These are phyloP conservation scores for Peromyscus melanophrys DNA, from an alignment of 2,797 vertebrate species.

Conservation along the genomic window DNA sequence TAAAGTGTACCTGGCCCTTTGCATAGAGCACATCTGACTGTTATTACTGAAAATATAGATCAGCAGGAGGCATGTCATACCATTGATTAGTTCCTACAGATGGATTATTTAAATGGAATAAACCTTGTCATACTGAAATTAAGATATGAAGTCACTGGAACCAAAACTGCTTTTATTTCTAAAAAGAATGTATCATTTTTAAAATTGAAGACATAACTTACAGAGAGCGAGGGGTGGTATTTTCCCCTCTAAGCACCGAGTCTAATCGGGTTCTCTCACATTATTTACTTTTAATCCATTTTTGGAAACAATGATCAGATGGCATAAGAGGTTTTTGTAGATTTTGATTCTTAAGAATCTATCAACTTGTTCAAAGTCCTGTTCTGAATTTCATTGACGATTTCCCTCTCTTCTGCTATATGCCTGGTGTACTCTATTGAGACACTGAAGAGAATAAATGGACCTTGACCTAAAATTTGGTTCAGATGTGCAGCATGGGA, in stretches of 20 bases:
- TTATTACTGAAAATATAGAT: not conserved
- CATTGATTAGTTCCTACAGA: not conserved
- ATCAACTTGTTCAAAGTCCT: not conserved
- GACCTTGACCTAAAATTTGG: not conserved
- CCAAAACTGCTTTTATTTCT: constrained; percentile 1
- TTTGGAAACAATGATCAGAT: constrained; percentile 4
- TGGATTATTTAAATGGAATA: not conserved
- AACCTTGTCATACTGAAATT: not conserved
- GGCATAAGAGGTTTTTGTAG: not conserved
- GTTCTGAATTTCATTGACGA: not conserved
- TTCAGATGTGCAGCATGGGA: not conserved
- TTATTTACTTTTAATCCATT: constrained; percentile 6
- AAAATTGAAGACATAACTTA: not conserved
- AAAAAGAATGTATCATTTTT: not conserved
- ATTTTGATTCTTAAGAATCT: constrained; percentile 7
- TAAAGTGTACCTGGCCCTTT: not conserved
- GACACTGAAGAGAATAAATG: not conserved
- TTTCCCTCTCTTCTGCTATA: not conserved
- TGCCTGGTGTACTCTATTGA: not conserved
- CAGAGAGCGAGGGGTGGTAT: not conserved
- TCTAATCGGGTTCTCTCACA: not conserved
- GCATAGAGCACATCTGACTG: not conserved
- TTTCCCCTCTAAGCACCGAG: not conserved
- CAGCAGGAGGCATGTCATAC: not conserved
- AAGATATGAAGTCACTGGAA: not conserved